Evolutionary conservation across 1,140 invertebrate species (phyloP), one percentile per base, ranked within the genome.

Genomic region (Limonius californicus): DNA sequence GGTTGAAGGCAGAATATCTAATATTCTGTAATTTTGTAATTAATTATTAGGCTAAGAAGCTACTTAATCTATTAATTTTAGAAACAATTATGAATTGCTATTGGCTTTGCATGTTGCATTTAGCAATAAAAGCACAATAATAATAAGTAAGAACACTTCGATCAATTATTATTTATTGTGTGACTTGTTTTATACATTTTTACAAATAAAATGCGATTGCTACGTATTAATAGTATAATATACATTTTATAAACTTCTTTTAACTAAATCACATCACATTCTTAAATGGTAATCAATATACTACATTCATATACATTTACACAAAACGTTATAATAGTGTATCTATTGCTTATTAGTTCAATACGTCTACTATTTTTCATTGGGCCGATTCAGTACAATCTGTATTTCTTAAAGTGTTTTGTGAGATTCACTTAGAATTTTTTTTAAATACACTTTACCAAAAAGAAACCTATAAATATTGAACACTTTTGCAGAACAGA

Each of bases 261-360:
- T 50, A 50, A 50, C 45, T 50, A 50, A 50, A 50, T 50, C 45
- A 50, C 45, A 50, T 50, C 45, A 50, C 45, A 50, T 50, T 50
- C 45, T 50, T 50, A 50, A 50, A 3, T 50, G 15, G 6, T 50
- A 18, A 50, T 50, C 11, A 19, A 12, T 19, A 50, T 50, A 19
- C 45, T 50, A 50, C 20, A 50, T 19, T 19, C 16, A 19, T 50
- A 18, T 50, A 50, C 45, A 50, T 1, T 45, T 50, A 50, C 45
- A 50, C 14, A 19, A 50, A 18, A 21, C 7, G 19, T 50, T 50
- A 50, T 21, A 19, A 50, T 19, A 45, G 2, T 45, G 3, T 21
- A 50, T 2, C 45, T 50, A 50, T 50, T 50, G 45, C 45, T 50
- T 45, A 45, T 45, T 16, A 50, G 23, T 27, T 27, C 9, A 27